Conservation (phyloP, 1,140 invertebrate genomes). For the Anoplolepis gracilipes region DNA sequence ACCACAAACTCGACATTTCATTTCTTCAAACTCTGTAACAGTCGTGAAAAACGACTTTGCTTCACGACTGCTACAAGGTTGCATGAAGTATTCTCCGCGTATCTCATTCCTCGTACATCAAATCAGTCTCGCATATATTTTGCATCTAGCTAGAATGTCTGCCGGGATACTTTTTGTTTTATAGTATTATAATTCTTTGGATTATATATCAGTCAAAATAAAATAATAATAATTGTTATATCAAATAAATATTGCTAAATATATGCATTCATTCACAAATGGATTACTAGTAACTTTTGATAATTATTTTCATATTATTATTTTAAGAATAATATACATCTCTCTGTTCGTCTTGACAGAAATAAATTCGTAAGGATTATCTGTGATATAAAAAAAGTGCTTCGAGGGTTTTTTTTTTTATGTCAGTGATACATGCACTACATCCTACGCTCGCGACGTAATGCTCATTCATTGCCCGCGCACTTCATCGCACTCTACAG, state of each 20-base stretch:
- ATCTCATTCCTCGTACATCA: conserved; percentile 33
- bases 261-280: too few relatives aligned
- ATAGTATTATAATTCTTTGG: background rate
- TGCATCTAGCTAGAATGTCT: background rate
- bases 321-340: too few relatives aligned
- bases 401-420: background rate
- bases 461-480: conserved; percentile 17
- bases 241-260: background rate
- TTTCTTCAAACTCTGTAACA: conserved; percentile 21
- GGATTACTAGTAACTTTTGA: background rate
- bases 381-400: background rate
- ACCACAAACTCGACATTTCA: conserved; percentile 10
- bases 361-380: background rate
- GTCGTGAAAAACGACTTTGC: conserved; percentile 37
- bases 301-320: background rate
- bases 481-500: conserved; percentile 12
- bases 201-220: background rate
- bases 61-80: conserved; percentile 1
- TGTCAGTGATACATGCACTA: background rate
- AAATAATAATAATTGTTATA: background rate
- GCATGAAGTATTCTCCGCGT: conserved; percentile 4
- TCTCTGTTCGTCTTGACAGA: background rate
- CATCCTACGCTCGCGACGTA: background rate
- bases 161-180: background rate
- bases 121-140: conserved; percentile 41